These are phyloP conservation scores for Pollenia labialis DNA, from an alignment of 2,888 invertebrate genomes.

Conservation along the genomic window DNA sequence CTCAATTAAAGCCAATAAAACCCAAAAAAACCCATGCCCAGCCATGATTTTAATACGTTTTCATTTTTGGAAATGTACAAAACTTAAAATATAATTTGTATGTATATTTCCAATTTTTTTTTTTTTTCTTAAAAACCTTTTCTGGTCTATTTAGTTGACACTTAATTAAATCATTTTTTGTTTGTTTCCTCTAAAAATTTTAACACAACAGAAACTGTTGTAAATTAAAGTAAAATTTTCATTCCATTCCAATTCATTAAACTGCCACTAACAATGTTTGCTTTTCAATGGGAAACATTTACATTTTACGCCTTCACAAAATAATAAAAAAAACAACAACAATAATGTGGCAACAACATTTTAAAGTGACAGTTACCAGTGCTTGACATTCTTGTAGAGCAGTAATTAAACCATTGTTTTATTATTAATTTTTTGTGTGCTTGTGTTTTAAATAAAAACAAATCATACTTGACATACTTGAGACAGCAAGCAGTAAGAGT, in stretches of 20 bases:
- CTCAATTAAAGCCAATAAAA: too few species aligned
- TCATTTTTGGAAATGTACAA: too few species aligned
- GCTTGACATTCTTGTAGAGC: slow-evolving; percentile 50
- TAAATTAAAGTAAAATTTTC: slow-evolving; percentile 55
- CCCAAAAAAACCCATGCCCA: too few species aligned
- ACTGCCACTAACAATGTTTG: slow-evolving; percentile 47
- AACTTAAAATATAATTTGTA: too few species aligned
- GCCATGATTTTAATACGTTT: too few species aligned
- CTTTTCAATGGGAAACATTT: slow-evolving; percentile 46
- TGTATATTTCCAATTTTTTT: too few species aligned
- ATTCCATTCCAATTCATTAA: slow-evolving; percentile 57
- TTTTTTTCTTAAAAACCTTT: too few species aligned
- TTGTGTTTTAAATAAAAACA: slow-evolving; percentile 40
- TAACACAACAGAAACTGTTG: slow-evolving; percentile 10
- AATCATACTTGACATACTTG: slow-evolving; percentile 36
- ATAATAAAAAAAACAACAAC: slow-evolving; percentile 1
- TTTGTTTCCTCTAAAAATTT: too few species aligned
- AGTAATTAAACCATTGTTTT: slow-evolving; percentile 64
- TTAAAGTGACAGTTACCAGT: slow-evolving; percentile 55
- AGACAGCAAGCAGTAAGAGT: background rate
- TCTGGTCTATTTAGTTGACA: too few species aligned
- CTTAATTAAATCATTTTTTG: too few species aligned
- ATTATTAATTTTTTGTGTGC: slow-evolving; percentile 35
- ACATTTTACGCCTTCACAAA: slow-evolving; percentile 49
- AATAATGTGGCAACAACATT: slow-evolving; percentile 1